phyloP scores from a whole-genome alignment of 2,888 invertebrate species.

The Globia sparganii region DNA sequence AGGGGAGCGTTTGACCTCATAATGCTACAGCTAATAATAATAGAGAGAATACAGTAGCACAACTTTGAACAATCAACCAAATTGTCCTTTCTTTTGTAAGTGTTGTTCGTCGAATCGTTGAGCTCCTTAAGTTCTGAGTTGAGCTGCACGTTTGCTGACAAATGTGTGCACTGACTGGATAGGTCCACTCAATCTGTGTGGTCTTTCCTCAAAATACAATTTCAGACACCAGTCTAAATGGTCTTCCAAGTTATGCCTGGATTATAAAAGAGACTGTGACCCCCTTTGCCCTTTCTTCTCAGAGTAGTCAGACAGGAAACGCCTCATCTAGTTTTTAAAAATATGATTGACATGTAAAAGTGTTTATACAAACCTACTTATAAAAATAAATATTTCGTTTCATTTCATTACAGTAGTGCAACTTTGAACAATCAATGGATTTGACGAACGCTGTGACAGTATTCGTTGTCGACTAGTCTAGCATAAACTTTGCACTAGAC shows the following conservation, averaged over 20 bases:
- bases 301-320: background rate
- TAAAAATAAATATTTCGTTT: background rate
- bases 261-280: background rate
- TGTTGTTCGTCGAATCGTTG: background rate
- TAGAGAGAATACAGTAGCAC: background rate
- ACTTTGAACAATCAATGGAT: background rate
- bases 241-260: background rate
- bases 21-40: conserved; percentile 19
- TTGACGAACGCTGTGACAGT: background rate
- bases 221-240: background rate
- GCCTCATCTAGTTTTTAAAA: too few relatives aligned
- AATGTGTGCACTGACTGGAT: background rate
- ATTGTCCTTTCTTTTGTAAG: background rate
- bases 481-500: background rate
- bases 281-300: background rate
- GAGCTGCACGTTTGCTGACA: background rate
- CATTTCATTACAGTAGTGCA: background rate
- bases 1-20: conserved; percentile 38
- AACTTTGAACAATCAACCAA: background rate
- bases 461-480: background rate
- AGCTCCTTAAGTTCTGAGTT: background rate
- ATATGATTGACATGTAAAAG: too few relatives aligned
- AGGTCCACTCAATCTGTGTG: background rate
- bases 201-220: background rate
- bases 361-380: background rate